Base-by-base conservation (phyloP, 2,888 invertebrate species). In the Coremacera marginata region DNA sequence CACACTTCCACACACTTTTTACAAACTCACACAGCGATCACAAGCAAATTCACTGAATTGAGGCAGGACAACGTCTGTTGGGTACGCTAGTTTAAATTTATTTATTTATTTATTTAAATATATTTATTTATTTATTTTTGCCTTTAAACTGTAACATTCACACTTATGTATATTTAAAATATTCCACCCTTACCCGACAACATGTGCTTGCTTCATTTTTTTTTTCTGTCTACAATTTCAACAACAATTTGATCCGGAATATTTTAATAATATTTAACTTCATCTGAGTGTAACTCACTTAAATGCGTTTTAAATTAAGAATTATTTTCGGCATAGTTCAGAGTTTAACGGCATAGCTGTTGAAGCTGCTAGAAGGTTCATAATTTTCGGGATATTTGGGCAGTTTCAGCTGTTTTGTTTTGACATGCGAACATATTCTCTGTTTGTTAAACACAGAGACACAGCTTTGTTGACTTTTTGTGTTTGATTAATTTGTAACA, bases 271-370 rank as follows among this genome's bases (percentile, higher is more conserved):
- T 67, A 55, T n/a, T 71, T 68, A 14, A 49, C 72, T 76, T 68
- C 27, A 76, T 78, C 73, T 78, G 78, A 72, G 68, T 68, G 75
- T 57, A 62, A 65, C 25, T 27, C 63, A 9, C 68, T 31, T 22
- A 9, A 19, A 44, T 51, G 68, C 22, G 19, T 9, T 37, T 70
- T 55, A 37, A 34, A 57, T 57, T 73, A 62, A 63, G 75, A 78
- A 76, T 77, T 78, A 79, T 80, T 55, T 80, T 75, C 78, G 77
- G 70, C 51, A 70, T 76, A 82, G 85, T 85, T 86, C 84, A 84
- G 81, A 85, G 86, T 84, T 84, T 73, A 65, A 65, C 3, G 11
- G 25, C 25, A n/a, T 2, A n/a, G 63, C 16, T 34, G 31, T 34
- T n/a, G 5, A 14, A 34, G 37, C 9, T 7, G 27, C 5, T 7